These are phyloP conservation scores for Cephus sareptanus DNA, from an alignment of 2,888 invertebrate genomes.

Conservation along the genomic window DNA sequence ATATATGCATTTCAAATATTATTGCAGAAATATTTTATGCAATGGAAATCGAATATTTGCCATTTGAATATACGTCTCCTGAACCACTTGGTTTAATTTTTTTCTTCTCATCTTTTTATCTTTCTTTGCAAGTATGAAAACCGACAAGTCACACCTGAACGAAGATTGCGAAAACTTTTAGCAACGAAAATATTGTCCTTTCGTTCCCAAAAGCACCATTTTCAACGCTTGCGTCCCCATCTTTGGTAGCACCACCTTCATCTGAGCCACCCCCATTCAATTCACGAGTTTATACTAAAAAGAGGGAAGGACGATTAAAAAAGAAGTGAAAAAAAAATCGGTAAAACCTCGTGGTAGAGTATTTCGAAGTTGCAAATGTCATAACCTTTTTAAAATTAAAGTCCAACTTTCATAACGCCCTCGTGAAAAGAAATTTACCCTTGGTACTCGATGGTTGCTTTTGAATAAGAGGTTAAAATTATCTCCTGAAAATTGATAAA, in stretches of 20 bases:
- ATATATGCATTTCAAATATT: not conserved
- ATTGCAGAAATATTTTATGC: not conserved
- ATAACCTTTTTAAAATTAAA: slow-evolving; percentile 27
- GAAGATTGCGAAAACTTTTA: not conserved
- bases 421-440: not conserved
- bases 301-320: not conserved
- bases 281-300: not conserved
- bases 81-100: not conserved
- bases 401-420: slow-evolving; percentile 29
- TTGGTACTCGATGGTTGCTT: not conserved
- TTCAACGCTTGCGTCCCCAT: not conserved
- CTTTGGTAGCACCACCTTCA: too few species aligned
- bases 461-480: not conserved
- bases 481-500: not conserved
- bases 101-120: not conserved
- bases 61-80: not conserved
- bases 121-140: not conserved
- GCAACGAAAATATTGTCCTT: not conserved
- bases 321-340: not conserved
- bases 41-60: not conserved
- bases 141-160: not conserved
- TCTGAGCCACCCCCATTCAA: not conserved
- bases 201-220: not conserved
- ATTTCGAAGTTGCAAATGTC: not conserved
- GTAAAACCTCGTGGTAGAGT: not conserved